Conservation (phyloP, 1,140 invertebrate genomes). For the Drosophila ambigua region DNA sequence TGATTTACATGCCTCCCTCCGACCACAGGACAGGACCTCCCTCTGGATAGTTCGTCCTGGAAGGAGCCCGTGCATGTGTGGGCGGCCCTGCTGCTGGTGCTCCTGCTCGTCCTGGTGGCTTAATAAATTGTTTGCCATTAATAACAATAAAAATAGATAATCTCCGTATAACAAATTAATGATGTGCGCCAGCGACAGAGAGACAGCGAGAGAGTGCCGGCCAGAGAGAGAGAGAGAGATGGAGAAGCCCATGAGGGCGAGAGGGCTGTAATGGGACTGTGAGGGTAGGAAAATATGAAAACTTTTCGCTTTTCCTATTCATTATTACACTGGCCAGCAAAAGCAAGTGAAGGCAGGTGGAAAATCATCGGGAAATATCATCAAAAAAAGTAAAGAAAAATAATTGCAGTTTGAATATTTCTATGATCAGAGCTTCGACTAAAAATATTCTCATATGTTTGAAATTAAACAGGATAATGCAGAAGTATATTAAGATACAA, state of each 20-base stretch:
- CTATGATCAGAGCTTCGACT: too few species aligned
- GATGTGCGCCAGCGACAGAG: constrained; percentile 59
- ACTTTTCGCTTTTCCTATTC: constrained; percentile 47
- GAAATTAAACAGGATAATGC: too few species aligned
- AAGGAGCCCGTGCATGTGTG: constrained; percentile 43
- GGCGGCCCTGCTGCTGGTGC: constrained; percentile 32
- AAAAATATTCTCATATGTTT: too few species aligned
- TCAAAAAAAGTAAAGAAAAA: not conserved
- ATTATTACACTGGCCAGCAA: constrained; percentile 53
- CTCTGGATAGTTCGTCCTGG: not conserved
- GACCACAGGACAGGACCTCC: too few species aligned
- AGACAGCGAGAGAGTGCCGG: constrained; percentile 9
- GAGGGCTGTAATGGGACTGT: constrained; percentile 6
- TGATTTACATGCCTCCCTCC: constrained; percentile 59
- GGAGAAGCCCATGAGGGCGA: constrained; percentile 1
- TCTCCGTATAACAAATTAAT: constrained; percentile 84
- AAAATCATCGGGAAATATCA: too few species aligned
- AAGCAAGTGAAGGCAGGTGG: not conserved
- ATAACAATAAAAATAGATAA: constrained; percentile 84
- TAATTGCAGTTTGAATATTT: too few species aligned
- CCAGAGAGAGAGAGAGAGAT: constrained; percentile 24
- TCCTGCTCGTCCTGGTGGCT: constrained; percentile 48
- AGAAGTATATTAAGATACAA: too few species aligned
- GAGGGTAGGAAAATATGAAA: constrained; percentile 63
- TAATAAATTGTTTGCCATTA: constrained; percentile 84